These are phyloP conservation scores for Cyrtodaria siliqua DNA, from an alignment of 2,888 invertebrate genomes.

Conservation along the genomic window DNA sequence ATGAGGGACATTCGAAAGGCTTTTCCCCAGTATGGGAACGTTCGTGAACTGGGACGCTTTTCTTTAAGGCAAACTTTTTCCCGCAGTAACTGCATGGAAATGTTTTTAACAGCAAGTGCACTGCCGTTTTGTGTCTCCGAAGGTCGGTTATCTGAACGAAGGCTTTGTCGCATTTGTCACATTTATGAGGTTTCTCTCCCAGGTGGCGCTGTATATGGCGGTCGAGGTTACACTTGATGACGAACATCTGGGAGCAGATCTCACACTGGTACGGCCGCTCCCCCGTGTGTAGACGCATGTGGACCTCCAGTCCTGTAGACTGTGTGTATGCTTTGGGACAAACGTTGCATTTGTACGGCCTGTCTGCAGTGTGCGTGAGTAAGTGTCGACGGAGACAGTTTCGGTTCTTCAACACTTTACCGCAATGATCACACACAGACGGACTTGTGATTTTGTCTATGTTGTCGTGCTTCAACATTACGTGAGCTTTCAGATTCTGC, in stretches of 20 bases:
- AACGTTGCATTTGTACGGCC: slow-evolving; percentile 25
- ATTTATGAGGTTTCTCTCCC: slow-evolving; percentile 22
- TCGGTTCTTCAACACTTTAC: slow-evolving; percentile 19
- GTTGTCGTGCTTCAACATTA: slow-evolving; percentile 2
- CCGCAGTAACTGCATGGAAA: slow-evolving; percentile 19
- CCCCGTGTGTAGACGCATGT: slow-evolving; percentile 20
- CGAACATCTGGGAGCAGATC: slow-evolving; percentile 19
- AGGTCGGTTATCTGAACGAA: slow-evolving; percentile 18
- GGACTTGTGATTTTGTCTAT: slow-evolving; percentile 11
- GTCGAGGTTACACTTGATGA: slow-evolving; percentile 12
- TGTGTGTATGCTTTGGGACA: slow-evolving; percentile 23
- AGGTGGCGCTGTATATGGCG: slow-evolving; percentile 22
- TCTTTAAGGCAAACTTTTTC: slow-evolving; percentile 13
- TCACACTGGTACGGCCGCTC: slow-evolving; percentile 28
- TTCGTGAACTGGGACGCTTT: slow-evolving; percentile 12
- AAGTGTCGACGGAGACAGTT: slow-evolving; percentile 16
- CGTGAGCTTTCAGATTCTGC: slow-evolving; percentile 14
- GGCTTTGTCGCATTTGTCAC: slow-evolving; percentile 21
- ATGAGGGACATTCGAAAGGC: neutral
- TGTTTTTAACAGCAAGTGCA: slow-evolving; percentile 9
- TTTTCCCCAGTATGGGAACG: slow-evolving; percentile 1
- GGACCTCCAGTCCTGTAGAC: slow-evolving; percentile 16
- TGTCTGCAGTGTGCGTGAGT: slow-evolving; percentile 17
- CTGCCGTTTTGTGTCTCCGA: slow-evolving; percentile 8
- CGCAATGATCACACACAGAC: slow-evolving; percentile 22